A percentile compares a stretch with the other conserved stretches of the same genome.
Evolutionary conservation across 2,113 vertebrate genomes (phyloP).

Genomic region (Trogon surrucura): DNA sequence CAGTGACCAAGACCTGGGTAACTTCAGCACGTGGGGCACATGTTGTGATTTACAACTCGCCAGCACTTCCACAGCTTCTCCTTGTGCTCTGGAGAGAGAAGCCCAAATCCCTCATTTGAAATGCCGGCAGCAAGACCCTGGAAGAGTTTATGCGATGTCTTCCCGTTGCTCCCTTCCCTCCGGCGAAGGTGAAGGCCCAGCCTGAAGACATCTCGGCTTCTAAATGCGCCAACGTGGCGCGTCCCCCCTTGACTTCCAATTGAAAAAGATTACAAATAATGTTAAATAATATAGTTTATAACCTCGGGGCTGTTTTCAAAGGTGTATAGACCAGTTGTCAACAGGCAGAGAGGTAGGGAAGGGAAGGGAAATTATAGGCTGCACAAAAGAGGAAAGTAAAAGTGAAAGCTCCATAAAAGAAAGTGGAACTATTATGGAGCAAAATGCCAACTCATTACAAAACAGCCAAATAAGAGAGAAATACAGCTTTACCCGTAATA

Average conservation of each 20-base stretch:
- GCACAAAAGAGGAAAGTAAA: slow-evolving; percentile 93
- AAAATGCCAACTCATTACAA: slow-evolving; percentile 95
- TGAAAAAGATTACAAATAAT: slow-evolving; percentile 80
- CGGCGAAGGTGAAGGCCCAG: background rate
- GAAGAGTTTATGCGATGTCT: slow-evolving; percentile 15
- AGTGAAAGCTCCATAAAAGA: slow-evolving; percentile 96
- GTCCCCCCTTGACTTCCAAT: slow-evolving; percentile 66
- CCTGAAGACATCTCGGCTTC: slow-evolving; percentile 13
- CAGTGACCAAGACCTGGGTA: background rate
- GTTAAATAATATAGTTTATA: slow-evolving; percentile 84
- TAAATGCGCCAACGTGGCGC: background rate
- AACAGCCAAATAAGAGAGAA: slow-evolving; percentile 88
- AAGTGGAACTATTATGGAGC: slow-evolving; percentile 93
- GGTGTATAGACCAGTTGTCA: slow-evolving; percentile 74
- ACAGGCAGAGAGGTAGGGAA: slow-evolving; percentile 78
- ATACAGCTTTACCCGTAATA: slow-evolving; percentile 90
- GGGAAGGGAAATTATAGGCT: slow-evolving; percentile 92
- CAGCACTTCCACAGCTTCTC: background rate
- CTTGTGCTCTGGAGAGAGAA: slow-evolving; percentile 2
- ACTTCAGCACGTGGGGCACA: background rate
- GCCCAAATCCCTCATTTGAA: background rate
- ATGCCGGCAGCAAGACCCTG: background rate
- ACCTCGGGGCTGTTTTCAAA: slow-evolving; percentile 80
- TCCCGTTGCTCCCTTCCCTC: slow-evolving; percentile 44
- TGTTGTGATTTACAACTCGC: background rate